Conservation (phyloP, 2,888 invertebrate species). For the Caenorhabditis sp. region DNA sequence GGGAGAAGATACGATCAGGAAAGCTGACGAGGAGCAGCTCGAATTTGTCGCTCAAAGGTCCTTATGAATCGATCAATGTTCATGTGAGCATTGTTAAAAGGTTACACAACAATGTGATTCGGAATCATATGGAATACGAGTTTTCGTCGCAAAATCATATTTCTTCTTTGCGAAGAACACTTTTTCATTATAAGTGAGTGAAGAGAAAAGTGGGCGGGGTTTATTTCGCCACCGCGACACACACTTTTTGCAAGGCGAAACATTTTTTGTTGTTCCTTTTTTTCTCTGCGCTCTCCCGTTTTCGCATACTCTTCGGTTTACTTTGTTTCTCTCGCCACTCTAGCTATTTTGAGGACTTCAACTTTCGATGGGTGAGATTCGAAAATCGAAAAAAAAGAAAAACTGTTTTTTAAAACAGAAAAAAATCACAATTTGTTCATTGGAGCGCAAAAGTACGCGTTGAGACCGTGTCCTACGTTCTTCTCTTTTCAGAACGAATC, state of each 20-base stretch:
- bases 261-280: not conserved
- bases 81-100: conserved; percentile 1
- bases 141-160: not conserved
- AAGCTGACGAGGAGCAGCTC: not conserved
- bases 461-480: too few species aligned
- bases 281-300: not conserved
- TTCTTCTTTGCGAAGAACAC: not conserved
- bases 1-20: not conserved
- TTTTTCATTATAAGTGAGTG: not conserved
- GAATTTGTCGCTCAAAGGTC: not conserved
- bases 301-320: too few species aligned
- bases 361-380: too few species aligned
- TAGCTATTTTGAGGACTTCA: too few species aligned
- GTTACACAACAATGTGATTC: conserved; percentile 1
- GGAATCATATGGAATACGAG: conserved; percentile 3
- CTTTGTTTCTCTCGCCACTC: too few species aligned
- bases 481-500: too few species aligned
- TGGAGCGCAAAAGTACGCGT: too few species aligned
- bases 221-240: too few species aligned
- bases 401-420: too few species aligned
- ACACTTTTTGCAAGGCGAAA: too few species aligned
- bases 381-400: too few species aligned
- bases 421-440: too few species aligned
- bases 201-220: not conserved
- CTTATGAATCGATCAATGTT: conserved; percentile 4